phyloP scores from a whole-genome alignment of 2,797 vertebrate genomes.

The Clarias fuscus region DNA sequence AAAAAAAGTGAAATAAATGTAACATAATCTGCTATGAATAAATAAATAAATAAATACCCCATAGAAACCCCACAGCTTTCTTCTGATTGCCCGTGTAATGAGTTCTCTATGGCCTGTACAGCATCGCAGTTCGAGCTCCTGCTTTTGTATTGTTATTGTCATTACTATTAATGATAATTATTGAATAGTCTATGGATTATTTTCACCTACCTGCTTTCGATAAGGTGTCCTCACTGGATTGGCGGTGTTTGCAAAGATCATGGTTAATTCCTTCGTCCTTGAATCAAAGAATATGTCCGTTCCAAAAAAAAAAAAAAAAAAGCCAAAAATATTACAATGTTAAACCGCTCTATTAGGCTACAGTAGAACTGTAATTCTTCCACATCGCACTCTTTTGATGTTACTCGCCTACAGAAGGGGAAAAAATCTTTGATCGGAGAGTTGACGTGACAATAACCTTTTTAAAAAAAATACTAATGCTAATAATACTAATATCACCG shows the following conservation, averaged over 20 bases:
- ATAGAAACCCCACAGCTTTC: not conserved
- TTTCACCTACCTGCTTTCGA: slow-evolving; percentile 87
- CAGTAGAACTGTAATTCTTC: slow-evolving; percentile 48
- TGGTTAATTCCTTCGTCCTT: slow-evolving; percentile 68
- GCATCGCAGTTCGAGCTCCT: not conserved
- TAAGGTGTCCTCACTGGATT: slow-evolving; percentile 83
- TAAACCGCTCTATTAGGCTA: slow-evolving; percentile 39
- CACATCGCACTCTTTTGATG: slow-evolving; percentile 54
- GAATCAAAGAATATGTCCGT: slow-evolving; percentile 43
- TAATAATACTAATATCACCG: slow-evolving; percentile 24
- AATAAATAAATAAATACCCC: too few species aligned
- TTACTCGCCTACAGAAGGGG: not conserved
- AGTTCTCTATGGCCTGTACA: slow-evolving; percentile 7
- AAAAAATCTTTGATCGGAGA: not conserved
- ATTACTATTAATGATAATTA: not conserved
- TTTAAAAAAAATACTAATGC: not conserved
- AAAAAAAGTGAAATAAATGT: not conserved
- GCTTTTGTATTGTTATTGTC: slow-evolving; percentile 9
- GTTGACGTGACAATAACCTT: not conserved
- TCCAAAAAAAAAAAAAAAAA: not conserved
- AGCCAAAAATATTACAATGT: not conserved
- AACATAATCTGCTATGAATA: not conserved
- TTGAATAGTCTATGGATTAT: not conserved
- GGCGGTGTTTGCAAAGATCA: slow-evolving; percentile 94
- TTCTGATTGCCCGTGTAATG: not conserved